Conservation (phyloP, 2,888 invertebrate species). For the Spilosoma lubricipeda region DNA sequence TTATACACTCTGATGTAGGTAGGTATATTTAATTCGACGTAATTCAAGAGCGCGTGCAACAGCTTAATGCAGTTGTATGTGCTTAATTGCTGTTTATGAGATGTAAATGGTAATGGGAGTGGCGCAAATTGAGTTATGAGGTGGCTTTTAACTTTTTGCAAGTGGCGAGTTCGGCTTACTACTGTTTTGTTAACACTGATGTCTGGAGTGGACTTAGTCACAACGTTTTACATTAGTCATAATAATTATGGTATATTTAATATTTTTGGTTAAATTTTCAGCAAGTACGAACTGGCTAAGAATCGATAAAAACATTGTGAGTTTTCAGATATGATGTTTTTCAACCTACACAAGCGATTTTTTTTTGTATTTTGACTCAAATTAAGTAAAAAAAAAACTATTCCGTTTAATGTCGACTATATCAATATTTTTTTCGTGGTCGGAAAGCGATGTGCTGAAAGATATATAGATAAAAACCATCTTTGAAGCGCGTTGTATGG, state of each 20-base stretch:
- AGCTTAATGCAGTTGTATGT: conserved; percentile 9
- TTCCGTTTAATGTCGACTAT: too few species aligned
- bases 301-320: too few species aligned
- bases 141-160: conserved; percentile 33
- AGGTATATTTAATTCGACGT: background rate
- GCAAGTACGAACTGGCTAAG: too few species aligned
- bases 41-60: conserved; percentile 13
- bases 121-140: conserved; percentile 35
- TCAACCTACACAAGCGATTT: too few species aligned
- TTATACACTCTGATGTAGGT: background rate
- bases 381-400: too few species aligned
- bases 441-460: too few species aligned
- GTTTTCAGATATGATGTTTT: too few species aligned
- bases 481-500: too few species aligned
- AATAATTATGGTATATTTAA: background rate
- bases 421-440: too few species aligned
- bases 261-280: background rate
- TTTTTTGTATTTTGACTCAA: too few species aligned
- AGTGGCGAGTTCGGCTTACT: background rate
- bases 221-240: background rate
- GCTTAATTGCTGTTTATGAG: conserved; percentile 21
- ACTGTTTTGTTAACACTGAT: background rate
- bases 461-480: too few species aligned
- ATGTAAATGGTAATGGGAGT: conserved; percentile 14
- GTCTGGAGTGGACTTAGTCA: background rate